Conservation (phyloP, 2,888 invertebrate species). For the Drosophila anomelani region DNA sequence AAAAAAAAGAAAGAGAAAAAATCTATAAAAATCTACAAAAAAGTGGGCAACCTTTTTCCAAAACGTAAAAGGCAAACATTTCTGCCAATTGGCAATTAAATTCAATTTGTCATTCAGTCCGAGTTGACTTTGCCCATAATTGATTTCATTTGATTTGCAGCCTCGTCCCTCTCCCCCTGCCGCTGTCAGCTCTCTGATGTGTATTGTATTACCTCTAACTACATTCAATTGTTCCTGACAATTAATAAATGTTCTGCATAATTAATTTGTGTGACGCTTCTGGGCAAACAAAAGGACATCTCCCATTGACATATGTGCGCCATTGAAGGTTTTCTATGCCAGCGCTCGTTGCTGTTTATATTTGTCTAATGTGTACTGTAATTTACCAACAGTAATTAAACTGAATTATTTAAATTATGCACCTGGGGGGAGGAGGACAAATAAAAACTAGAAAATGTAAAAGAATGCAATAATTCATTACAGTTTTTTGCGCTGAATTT, state of each 20-base stretch:
- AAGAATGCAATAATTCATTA: constrained; percentile 4
- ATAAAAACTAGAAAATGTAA: constrained; percentile 7
- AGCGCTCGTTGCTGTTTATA: constrained; percentile 6
- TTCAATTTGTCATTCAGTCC: constrained; percentile 69
- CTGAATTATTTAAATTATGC: constrained; percentile 49
- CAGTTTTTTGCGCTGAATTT: constrained; percentile 1
- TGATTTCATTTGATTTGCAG: constrained; percentile 69
- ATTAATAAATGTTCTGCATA: constrained; percentile 72
- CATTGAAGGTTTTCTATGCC: constrained; percentile 29
- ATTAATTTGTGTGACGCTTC: constrained; percentile 67
- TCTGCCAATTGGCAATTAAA: constrained; percentile 60
- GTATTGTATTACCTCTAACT: constrained; percentile 51
- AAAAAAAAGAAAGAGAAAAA: constrained; percentile 14
- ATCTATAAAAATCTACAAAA: constrained; percentile 7
- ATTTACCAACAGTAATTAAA: constrained; percentile 64
- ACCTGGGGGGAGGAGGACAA: constrained; percentile 22
- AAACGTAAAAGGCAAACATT: constrained; percentile 20
- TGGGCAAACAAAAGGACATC: constrained; percentile 61
- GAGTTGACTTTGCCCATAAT: constrained; percentile 72
- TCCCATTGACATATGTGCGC: constrained; percentile 41
- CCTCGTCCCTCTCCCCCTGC: neutral
- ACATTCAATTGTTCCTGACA: constrained; percentile 71
- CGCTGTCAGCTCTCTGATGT: neutral
- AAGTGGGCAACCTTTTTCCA: constrained; percentile 28
- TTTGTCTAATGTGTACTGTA: constrained; percentile 58